Base-by-base conservation (phyloP, 2,797 vertebrate genomes). In the Otolemur crassicaudatus region DNA sequence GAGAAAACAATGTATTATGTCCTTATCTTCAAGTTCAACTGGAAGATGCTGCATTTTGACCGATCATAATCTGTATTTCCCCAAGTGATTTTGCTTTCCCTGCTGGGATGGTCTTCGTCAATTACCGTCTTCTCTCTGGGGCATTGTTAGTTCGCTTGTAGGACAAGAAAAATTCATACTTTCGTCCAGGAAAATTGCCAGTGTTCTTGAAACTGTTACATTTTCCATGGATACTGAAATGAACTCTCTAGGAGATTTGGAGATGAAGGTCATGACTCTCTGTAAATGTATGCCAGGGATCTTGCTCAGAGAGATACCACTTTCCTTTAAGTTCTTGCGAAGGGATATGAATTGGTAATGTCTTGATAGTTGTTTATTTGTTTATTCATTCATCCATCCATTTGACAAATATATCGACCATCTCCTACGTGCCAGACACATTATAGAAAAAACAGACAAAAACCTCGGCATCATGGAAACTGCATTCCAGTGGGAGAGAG, bases 21-120 rank as follows among this genome's bases (percentile, higher is more conserved):
- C 75, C 89, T 96, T 89, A 90, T 76, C 91, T 97, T 96, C 86
- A 90, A 67, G 60, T 96, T 97, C 93, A 91, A 96, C 80, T 96
- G 17, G 0, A 25, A 65, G 60, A 83, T 88, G 83, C 91, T 69
- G 37, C 4, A 22, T 8, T 94, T 67, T 87, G 85, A 95, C 96
- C 81, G 96, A 34, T 31, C 91, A 72, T 1, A 46, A 63, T 80
- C 85, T 96, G 96, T 75, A 86, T 93, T 97, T 92, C 49, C 87
- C 46, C 83, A 27, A 94, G 60, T 88, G 92, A 89, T 86, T 96
- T 91, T 95, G 53, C 72, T 83, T 95, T 94, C 27, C 87, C 61
- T 87, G 79, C 90, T 96, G 95, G 37, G 87, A 43, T 81, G 75
- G 92, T 58, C 83, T 73, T 89, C 88, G 83, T 81, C 95, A 95